Base-by-base conservation (phyloP, 2,113 vertebrate species). In the Thunnus maccoyii region DNA sequence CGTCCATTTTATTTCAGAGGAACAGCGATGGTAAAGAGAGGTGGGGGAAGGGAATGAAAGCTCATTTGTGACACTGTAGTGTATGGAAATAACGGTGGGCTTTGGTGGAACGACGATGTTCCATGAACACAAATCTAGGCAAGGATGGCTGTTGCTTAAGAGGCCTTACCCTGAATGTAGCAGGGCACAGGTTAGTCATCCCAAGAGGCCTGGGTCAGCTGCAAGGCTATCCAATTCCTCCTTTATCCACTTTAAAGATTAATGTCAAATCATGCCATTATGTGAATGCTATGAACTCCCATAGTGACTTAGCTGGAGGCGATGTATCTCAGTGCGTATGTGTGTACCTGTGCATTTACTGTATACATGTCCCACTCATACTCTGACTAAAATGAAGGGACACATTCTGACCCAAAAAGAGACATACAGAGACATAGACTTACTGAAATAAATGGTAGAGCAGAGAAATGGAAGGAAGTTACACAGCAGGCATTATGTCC, bases 161-260 rank as follows among this genome's bases (percentile, higher is more conserved):
- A 82, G 64, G 56, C 18, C 78, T 68, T 58, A 64, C 30, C 22
- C 17, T 61, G 51, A 71, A 78, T 82, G 47, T 73, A 76, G 17
- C 63, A 57, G 83, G 69, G 14, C 77, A 82, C 3, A 84, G 73
- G 73, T 86, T 73, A 52, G 50, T 56, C 58, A 75, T 85, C 81
- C 75, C 84, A 27, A 10, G 56, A 61, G 81, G 52, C 47, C 72
- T 60, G 36, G 83, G 86, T 90, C 81, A 90, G 77, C 82, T 62
- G 68, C 56, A 76, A 79, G 71, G 52, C 78, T 32, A 56, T 55
- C 62, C 76, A 75, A 75, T 93, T 91, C 88, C 55, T 65, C 50
- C 52, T 61, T 72, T 82, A 92, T 89, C 85, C 82, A 84, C 78
- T 90, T 91, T 85, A 91, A 92, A 93, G 87, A 92, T 92, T 89